Base-by-base conservation (phyloP, 2,888 invertebrate species). In the Lydus trimaculatus region DNA sequence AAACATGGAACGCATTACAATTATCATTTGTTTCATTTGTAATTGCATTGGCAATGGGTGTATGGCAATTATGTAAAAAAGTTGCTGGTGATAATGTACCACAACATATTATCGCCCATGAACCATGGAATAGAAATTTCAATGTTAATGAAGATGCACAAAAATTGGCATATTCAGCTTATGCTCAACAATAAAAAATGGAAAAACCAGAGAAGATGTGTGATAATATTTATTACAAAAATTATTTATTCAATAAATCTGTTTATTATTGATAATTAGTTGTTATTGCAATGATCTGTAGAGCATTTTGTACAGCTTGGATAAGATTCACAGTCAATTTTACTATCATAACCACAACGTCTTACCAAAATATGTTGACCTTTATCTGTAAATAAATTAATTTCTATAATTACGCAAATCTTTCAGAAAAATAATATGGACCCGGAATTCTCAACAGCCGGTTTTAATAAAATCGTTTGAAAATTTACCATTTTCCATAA, bases 31-130 rank as follows among this genome's bases (percentile, higher is more conserved):
- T 94, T 89, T 93, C 94, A 58, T 95, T 95, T 87, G 90, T 94
- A 78, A 91, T 94, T 31, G 92, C 94, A 79, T 91, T 94, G 75
- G 93, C 92, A 72, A 87, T 95, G 85, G 94, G 94, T 76, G 92
- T 94, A 84, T 95, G 94, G 90, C 94, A 94, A 85, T 88, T 94
- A 74, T 94, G 94, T 89, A 92, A 93, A 84, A 95, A 95, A 88
- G 91, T 94, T 80, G 92, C 93, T 69, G 90, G 91, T 72, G 93
- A 94, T 85, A 90, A 92, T 85, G 76, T 75, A 62, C 81, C 80
- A 48, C 76, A 73, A 58, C 90, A 90, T 81, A 90, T 93, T 80
- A 87, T 92, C 31, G 90, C 74, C 39, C 79, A 80, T 61, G 76
- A 77, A 65, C 73, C 75, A 13, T 80, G 78, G 78, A 77, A 79